Percentiles rank a stretch among this genome's conserved stretches.
phyloP scores from a whole-genome alignment of 1,140 invertebrate genomes.

The Scaptomyza graminum region DNA sequence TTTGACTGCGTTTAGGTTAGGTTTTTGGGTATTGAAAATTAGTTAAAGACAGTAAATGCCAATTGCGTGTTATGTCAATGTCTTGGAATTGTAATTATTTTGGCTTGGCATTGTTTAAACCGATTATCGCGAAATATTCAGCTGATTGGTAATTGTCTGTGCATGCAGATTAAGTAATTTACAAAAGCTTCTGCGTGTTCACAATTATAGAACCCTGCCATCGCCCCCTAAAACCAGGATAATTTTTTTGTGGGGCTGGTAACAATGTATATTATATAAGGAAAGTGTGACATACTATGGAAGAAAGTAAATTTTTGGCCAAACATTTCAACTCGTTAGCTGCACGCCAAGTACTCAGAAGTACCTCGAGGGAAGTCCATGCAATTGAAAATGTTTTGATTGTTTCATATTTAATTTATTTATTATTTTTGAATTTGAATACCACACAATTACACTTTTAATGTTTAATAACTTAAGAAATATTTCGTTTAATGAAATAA shows the following conservation, averaged over 20 bases:
- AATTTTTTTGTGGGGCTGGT: background rate
- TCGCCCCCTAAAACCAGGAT: background rate
- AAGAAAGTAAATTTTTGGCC: slow-evolving; percentile 4
- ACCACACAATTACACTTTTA: background rate
- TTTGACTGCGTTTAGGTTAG: background rate
- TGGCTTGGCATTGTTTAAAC: slow-evolving; percentile 43
- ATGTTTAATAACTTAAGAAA: background rate
- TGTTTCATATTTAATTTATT: background rate
- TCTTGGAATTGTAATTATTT: slow-evolving; percentile 13
- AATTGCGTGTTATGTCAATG: slow-evolving; percentile 25
- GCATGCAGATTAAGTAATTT: slow-evolving; percentile 54
- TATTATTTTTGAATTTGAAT: no score
- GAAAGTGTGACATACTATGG: slow-evolving; percentile 34
- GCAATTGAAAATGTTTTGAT: background rate
- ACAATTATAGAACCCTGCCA: slow-evolving; percentile 6
- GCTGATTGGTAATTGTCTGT: slow-evolving; percentile 48
- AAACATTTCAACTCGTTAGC: slow-evolving; percentile 30
- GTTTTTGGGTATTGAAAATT: background rate
- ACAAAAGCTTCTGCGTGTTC: slow-evolving; percentile 19
- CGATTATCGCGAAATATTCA: slow-evolving; percentile 48
- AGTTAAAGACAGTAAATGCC: slow-evolving; percentile 32
- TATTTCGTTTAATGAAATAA: background rate
- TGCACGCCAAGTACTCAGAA: slow-evolving; percentile 11
- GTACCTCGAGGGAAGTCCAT: background rate
- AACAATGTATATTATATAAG: background rate